These are phyloP conservation scores for Protaetia brevitarsis DNA, from an alignment of 1,140 invertebrate species.

Conservation along the genomic window DNA sequence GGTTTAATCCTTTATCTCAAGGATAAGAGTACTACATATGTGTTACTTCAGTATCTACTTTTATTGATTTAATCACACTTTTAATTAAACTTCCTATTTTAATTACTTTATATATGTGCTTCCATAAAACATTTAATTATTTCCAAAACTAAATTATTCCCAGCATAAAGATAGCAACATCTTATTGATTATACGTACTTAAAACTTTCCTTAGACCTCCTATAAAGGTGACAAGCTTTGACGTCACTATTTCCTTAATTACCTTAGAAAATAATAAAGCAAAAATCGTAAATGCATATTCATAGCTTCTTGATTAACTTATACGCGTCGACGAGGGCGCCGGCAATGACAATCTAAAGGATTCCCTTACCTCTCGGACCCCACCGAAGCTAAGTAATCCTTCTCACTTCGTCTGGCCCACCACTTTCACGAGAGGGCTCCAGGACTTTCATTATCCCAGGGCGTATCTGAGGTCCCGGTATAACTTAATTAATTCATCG, in stretches of 20 bases:
- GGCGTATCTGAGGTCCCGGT: conserved; percentile 33
- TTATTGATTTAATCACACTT: no score
- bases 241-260: neutral
- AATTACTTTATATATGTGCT: no score
- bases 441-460: conserved; percentile 36
- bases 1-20: no score
- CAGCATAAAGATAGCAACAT: no score
- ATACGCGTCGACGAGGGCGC: neutral
- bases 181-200: no score
- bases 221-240: no score
- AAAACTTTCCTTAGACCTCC: neutral
- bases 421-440: neutral
- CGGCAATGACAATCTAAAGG: neutral
- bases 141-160: no score
- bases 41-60: no score
- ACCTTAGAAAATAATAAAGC: neutral
- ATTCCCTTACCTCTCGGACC: neutral
- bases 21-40: no score
- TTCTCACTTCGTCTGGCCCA: conserved; percentile 6
- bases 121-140: no score
- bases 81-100: no score
- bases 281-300: conserved; percentile 7
- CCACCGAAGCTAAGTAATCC: neutral
- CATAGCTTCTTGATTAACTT: conserved; percentile 8
- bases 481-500: conserved; percentile 41